Base-by-base conservation (phyloP, 2,888 invertebrate genomes). In the Octonoba sinensis region DNA sequence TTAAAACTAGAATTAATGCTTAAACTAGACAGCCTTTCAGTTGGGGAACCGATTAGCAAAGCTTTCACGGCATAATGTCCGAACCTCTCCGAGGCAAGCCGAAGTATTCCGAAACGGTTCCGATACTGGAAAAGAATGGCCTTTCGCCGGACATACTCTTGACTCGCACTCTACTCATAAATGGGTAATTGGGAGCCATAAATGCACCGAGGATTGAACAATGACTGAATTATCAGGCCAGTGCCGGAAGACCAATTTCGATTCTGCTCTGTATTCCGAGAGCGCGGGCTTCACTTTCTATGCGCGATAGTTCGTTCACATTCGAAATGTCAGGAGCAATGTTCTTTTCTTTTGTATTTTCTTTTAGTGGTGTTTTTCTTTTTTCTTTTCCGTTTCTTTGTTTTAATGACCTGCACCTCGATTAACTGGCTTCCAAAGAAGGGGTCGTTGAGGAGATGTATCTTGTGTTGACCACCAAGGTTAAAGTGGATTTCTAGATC, bases 241-340 rank as follows among this genome's bases (percentile, higher is more conserved):
- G 18, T n/a, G 77, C 77, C 70, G 77, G 77, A 78, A 78, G 62
- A 60, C 69, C 76, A 64, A 54, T 70, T 62, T 54, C 16, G 12
- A 60, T 36, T 51, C 71, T 71, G 60, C n/a, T 79, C 72, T 36
- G 71, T 79, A 79, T 79, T 72, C 78, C 49, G 18, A n/a, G 27
- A 46, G 47, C 20, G 51, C 18, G 22, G 13, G n/a, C 44, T 62
- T 62, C 64, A 18, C 8, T 59, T 57, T 47, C 24, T 20, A 4
- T 13, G n/a, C 18, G 27, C 46, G 20, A 51, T 44, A 67, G 78
- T 79, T 79, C 78, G 67, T 79, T 79, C 67, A 67, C 72, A 67
- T 72, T 72, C 64, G 57, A 20, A n/a, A 65, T 56, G 18, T 36
- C 44, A 62, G 46, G 36, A 22, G 67, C 46, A 24, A 16, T 49